These are phyloP conservation scores for Galerucella nymphaeae DNA, from an alignment of 2,888 invertebrate genomes.

Conservation along the genomic window DNA sequence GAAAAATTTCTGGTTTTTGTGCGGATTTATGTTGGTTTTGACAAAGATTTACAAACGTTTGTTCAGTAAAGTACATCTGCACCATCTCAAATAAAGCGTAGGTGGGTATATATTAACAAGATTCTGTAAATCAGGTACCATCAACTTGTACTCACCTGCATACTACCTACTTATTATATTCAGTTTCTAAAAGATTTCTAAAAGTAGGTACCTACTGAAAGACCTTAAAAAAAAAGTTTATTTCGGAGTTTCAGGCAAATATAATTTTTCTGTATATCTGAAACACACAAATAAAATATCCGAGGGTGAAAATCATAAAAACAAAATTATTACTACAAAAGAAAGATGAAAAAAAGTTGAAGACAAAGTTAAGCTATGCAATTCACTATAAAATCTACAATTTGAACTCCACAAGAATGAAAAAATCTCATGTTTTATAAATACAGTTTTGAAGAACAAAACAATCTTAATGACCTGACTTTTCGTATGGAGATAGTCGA, in stretches of 20 bases:
- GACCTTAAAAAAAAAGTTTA: not conserved
- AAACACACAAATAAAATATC: not conserved
- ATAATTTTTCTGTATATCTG: not conserved
- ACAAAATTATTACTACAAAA: not conserved
- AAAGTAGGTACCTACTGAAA: not conserved
- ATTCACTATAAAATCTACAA: too few species aligned
- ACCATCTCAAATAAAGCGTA: not conserved
- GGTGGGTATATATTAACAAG: not conserved
- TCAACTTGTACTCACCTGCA: slow-evolving; percentile 1
- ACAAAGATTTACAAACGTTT: slow-evolving; percentile 2
- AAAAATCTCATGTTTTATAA: too few species aligned
- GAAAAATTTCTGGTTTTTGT: slow-evolving; percentile 15
- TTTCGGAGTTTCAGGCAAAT: slow-evolving; percentile 1
- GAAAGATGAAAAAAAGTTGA: too few species aligned
- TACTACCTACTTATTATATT: not conserved
- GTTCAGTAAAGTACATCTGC: slow-evolving; percentile 11
- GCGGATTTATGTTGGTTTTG: not conserved
- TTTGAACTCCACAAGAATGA: too few species aligned
- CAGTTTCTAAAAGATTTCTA: not conserved
- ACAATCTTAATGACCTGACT: too few species aligned
- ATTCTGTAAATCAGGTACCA: slow-evolving; percentile 10
- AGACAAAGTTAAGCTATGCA: too few species aligned
- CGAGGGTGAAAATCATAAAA: not conserved
- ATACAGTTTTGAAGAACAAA: too few species aligned
- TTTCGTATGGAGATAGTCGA: too few species aligned